Percentiles rank a stretch among this genome's conserved stretches.
Evolutionary conservation across 2,888 invertebrate species (phyloP).

Genomic region (Ormyrus labotus): DNA sequence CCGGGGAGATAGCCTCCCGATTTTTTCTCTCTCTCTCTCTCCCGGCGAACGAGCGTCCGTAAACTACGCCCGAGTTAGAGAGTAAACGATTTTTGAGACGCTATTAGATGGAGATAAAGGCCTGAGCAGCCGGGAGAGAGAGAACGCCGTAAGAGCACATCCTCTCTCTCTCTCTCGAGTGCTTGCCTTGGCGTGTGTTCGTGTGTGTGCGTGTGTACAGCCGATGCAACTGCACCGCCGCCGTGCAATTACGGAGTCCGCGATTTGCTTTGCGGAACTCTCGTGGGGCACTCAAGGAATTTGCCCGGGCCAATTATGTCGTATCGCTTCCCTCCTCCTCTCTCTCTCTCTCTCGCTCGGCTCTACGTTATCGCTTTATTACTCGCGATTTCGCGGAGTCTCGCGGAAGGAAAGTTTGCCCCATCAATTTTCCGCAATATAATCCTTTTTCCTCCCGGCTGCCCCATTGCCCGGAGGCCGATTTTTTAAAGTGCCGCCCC

Average conservation of each 20-base stretch:
- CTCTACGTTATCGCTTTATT: conserved; percentile 51
- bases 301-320: conserved; percentile 49
- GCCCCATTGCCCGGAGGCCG: background rate
- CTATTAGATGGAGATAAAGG: conserved; percentile 36
- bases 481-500: background rate
- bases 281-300: conserved; percentile 40
- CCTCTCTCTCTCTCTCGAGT: background rate
- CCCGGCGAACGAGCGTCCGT: background rate
- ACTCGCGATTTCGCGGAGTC: conserved; percentile 38
- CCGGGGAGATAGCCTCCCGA: too few species aligned
- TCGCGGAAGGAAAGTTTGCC: conserved; percentile 25
- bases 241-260: conserved; percentile 47
- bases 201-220: background rate
- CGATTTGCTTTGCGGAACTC: conserved; percentile 49
- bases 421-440: conserved; percentile 33
- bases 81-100: conserved; percentile 27
- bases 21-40: background rate
- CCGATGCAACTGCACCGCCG: conserved; percentile 16
- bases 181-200: background rate
- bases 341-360: background rate
- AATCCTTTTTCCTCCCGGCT: conserved; percentile 21
- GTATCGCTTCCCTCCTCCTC: conserved; percentile 28
- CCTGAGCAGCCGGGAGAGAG: background rate
- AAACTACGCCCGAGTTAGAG: conserved; percentile 12
- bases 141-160: background rate